Conservation (phyloP, 2,113 vertebrate genomes). For the Sigmodon hispidus region DNA sequence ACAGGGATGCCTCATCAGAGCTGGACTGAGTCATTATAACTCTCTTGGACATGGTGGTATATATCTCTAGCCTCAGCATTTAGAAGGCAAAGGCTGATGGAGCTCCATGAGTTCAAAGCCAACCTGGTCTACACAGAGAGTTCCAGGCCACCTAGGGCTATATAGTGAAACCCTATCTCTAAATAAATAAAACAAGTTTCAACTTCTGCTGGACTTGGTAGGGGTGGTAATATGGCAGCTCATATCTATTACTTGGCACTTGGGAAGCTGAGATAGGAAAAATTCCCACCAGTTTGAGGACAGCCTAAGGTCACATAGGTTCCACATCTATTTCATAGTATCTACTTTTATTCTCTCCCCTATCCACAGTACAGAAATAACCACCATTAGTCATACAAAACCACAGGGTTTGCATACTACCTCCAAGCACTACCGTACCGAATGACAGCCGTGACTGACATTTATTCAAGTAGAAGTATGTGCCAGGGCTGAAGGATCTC, state of each 20-base stretch:
- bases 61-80: neutral
- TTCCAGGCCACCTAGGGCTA: neutral
- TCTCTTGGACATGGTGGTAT: neutral
- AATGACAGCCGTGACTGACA: neutral
- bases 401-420: neutral
- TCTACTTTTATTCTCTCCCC: neutral
- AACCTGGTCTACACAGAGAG: neutral
- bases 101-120: neutral
- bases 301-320: neutral
- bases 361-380: neutral
- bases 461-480: neutral
- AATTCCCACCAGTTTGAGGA: neutral
- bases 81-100: neutral
- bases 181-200: neutral
- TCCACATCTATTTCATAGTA: neutral
- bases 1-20: neutral
- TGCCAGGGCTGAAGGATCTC: neutral
- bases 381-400: slow-evolving; percentile 3
- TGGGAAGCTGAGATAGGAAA: neutral
- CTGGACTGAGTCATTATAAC: neutral
- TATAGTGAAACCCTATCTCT: neutral
- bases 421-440: neutral
- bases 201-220: neutral
- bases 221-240: neutral
- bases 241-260: neutral